Base-by-base conservation (phyloP, 2,113 vertebrate genomes). In the Caranx melampygus region DNA sequence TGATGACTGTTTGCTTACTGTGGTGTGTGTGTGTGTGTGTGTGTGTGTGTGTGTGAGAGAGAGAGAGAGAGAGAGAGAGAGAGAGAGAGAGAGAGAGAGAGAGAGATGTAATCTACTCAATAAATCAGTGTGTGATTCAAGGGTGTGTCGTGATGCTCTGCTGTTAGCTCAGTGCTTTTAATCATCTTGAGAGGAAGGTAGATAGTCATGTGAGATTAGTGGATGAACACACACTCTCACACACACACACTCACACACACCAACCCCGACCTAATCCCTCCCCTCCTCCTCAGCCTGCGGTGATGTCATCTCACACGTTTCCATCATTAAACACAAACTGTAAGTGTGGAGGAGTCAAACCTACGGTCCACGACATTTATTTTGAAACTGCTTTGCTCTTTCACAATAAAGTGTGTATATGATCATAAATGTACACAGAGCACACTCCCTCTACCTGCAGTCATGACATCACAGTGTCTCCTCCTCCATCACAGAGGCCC, bases 171-270 rank as follows among this genome's bases (percentile, higher is more conserved):
- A 0, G 47, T 75, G 79, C 85, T 79, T 90, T 92, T 88, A 85
- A 90, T 90, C 89, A 89, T 90, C 81, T 83, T 72, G 85, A 88
- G 75, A 91, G 90, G 68, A 82, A 90, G 63, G 77, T 83, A 72
- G 75, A 82, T 75, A 54, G 77, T 68, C 52, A 42, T 73, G 64
- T 58, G 69, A 84, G 89, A 85, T 91, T 82, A 88, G 79, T 18
- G 34, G 6, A 57, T 26, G n/a, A 1, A 33, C 35, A 57, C 67
- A 40, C 71, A 44, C 72, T 26, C 57, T 20, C 64, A n/a, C 72
- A 35, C 54, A 31, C 40, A 44, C 54, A 75, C 49, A 68, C 78
- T 61, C 44, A 8, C 14, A 16, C 26, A 26, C 26, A 26, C 26
- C 26, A 26, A 26, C 26, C 26, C 26, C 1, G 26, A 26, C 26